Evolutionary conservation across 2,797 vertebrate genomes (phyloP), one percentile per base, ranked within the genome.

Genomic region (Carduelis carduelis): DNA sequence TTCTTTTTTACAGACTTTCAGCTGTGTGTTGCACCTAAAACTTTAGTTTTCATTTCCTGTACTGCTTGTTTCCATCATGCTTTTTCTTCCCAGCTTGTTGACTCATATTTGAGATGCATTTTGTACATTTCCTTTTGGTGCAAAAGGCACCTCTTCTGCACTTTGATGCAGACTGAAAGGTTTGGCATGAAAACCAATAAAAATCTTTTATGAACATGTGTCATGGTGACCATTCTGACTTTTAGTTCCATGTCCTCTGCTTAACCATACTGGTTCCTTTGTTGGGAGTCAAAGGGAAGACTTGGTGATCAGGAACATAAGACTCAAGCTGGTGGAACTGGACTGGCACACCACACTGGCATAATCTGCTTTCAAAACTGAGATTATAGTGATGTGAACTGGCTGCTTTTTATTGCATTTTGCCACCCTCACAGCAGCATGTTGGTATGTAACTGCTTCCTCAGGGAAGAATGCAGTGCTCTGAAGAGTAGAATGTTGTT

Each of bases 321-420:
- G 18, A 50, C 0, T 1, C 16, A 28, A 53, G 37, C 37, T 46
- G 64, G n/a, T 49, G 56, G 19, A 9, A 27, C 27, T 35, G 55
- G 17, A 15, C 46, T 74, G 24, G 23, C 74, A 26, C 8, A 3
- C 53, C 12, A 1, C 16, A 16, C 23, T 59, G 14, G 34, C 50
- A 72, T 21, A n/a, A 5, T 52, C 61, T 65, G 2, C 44, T 46
- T 52, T 87, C 27, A 44, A 50, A 92, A 28, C 41, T 19, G 56
- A 80, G 30, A 55, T 53, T 55, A 9, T 14, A 30, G 35, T 50
- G 30, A 32, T 19, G 32, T 60, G 77, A 90, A 21, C 65, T 63
- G 32, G 22, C 44, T 93, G 55, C 49, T 89, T 74, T 56, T 60
- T 68, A 44, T 41, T 91, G n/a, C 28, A 4, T 78, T 78, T 82